A percentile compares a stretch with the other conserved stretches of the same genome.
These are phyloP conservation scores for Amaurobius ferox DNA, from an alignment of 2,888 invertebrate genomes.

Conservation along the genomic window DNA sequence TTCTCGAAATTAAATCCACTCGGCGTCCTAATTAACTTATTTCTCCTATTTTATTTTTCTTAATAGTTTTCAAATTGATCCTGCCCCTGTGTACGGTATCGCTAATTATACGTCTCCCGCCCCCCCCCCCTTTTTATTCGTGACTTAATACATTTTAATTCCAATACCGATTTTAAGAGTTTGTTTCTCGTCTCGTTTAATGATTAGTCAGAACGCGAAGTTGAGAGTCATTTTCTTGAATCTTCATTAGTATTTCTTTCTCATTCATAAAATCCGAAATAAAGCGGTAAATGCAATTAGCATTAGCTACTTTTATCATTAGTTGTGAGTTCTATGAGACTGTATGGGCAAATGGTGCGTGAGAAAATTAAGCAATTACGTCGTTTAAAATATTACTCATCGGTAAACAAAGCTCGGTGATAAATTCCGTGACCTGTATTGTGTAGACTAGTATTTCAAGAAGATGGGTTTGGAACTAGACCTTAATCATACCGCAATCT, in stretches of 20 bases:
- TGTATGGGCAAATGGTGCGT: neutral
- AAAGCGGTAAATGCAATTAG: slow-evolving; percentile 21
- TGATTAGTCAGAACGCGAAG: slow-evolving; percentile 6
- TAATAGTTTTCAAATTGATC: slow-evolving; percentile 12
- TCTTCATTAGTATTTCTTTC: slow-evolving; percentile 22
- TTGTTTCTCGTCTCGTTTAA: slow-evolving; percentile 10
- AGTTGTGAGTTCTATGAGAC: neutral
- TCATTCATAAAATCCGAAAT: slow-evolving; percentile 12
- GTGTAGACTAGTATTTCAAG: too few relatives aligned
- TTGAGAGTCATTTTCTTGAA: slow-evolving; percentile 9
- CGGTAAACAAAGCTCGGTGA: neutral
- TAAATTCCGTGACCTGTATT: too few relatives aligned
- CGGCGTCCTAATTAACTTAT: neutral
- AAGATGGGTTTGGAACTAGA: too few relatives aligned
- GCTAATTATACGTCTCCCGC: neutral
- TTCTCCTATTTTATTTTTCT: slow-evolving; percentile 8
- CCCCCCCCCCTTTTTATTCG: slow-evolving; percentile 9
- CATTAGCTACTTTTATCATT: slow-evolving; percentile 20
- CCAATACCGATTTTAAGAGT: slow-evolving; percentile 15
- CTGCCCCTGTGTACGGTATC: neutral
- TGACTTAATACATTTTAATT: slow-evolving; percentile 25
- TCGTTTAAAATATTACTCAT: neutral
- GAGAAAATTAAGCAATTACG: neutral
- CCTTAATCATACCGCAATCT: too few relatives aligned
- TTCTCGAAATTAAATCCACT: neutral